Evolutionary conservation across 1,140 invertebrate species (phyloP), one percentile per base, ranked within the genome.

Genomic region (Drosophila ohnishii): DNA sequence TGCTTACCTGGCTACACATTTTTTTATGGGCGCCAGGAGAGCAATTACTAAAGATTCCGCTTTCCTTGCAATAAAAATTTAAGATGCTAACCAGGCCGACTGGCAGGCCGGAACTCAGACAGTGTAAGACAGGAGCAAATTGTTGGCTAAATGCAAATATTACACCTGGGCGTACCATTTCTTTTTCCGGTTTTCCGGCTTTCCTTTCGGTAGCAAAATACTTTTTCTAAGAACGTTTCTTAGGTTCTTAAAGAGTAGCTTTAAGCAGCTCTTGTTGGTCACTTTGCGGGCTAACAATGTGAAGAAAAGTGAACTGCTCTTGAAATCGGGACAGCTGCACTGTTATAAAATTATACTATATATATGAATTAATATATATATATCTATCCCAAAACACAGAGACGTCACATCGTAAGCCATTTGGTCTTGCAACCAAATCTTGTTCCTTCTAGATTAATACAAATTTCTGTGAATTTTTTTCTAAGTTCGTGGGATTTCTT

Each of bases 1-100:
- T 84, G 84, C 84, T 88, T 87, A 88, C 75, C 86, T 86, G 80
- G 80, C 84, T 86, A 88, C 83, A 86, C 83, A 86, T 88, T 79
- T 88, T 74, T 88, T 88, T 88, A 88, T 78, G 80, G 57, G 73
- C 85, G 73, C 76, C 84, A 59, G 25, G 84, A 88, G 84, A 88
- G 84, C 84, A 88, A 88, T 88, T 88, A 88, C 80, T 56, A 62
- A 84, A 74, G 77, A 88, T 84, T 87, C 73, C 73, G 80, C 76
- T 80, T 80, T 77, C 63, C 67, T 78, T 78, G 84, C 84, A 88
- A 88, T 88, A 88, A 80, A 88, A 88, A 84, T 88, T 80, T 88
- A 88, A 88, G 84, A 88, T 69, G 61, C 73, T 45, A 74, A 75
- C 80, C 60, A 57, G 63, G 35, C 34, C 25, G 48, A n/a, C 53